Evolutionary conservation across 2,113 vertebrate species (phyloP).

Genomic region (Amphilophus citrinellus): DNA sequence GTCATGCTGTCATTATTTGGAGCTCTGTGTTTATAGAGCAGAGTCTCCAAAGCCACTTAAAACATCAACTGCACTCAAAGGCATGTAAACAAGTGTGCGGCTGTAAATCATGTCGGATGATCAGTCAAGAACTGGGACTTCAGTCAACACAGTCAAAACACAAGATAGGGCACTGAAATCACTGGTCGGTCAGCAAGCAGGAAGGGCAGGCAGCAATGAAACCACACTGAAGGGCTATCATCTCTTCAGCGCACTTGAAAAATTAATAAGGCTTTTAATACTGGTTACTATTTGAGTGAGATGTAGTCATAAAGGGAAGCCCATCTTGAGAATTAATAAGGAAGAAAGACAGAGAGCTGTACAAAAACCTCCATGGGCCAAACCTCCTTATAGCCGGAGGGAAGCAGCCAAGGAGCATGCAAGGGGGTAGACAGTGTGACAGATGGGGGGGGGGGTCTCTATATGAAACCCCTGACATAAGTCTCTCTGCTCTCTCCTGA

Average conservation of each 20-base stretch:
- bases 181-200: constrained; percentile 8
- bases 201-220: constrained; percentile 11
- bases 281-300: constrained; percentile 60
- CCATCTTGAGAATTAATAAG: constrained; percentile 58
- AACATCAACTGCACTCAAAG: constrained; percentile 48
- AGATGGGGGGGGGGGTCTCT: constrained; percentile 46
- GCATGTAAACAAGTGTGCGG: constrained; percentile 51
- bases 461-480: constrained; percentile 36
- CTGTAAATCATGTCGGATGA: constrained; percentile 53
- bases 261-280: constrained; percentile 77
- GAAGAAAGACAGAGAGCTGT: constrained; percentile 40
- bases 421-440: constrained; percentile 21
- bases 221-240: constrained; percentile 36
- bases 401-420: constrained; percentile 16
- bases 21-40: constrained; percentile 51
- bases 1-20: constrained; percentile 58
- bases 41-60: constrained; percentile 57
- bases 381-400: constrained; percentile 26
- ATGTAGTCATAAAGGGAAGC: constrained; percentile 62
- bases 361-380: constrained; percentile 37
- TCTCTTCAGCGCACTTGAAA: constrained; percentile 58
- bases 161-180: constrained; percentile 4
- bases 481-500: constrained; percentile 50
- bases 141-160: constrained; percentile 34
- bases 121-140: constrained; percentile 28